phyloP scores from a whole-genome alignment of 2,113 vertebrate species.

The Spheniscus mendiculus region DNA sequence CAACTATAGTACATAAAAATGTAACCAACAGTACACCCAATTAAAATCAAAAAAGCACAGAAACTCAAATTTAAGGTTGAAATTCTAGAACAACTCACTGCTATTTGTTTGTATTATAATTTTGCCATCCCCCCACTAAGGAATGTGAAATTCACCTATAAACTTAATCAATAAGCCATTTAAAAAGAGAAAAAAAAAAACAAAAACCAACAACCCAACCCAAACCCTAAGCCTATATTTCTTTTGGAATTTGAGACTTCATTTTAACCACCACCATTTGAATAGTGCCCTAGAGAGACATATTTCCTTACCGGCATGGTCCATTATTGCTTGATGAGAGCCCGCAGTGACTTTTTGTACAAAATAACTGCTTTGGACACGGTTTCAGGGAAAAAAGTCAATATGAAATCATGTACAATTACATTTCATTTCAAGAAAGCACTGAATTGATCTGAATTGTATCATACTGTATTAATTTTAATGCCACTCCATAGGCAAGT shows the following conservation, averaged over 20 bases:
- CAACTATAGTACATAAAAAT: neutral
- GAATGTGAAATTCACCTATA: neutral
- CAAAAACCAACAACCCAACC: too few relatives aligned
- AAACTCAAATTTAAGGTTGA: neutral
- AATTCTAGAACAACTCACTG: neutral
- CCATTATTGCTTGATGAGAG: constrained; percentile 45
- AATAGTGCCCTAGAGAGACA: neutral
- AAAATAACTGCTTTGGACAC: neutral
- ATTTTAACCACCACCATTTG: neutral
- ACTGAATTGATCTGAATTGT: constrained; percentile 28
- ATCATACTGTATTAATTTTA: constrained; percentile 50
- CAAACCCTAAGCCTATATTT: neutral
- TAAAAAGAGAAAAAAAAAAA: neutral
- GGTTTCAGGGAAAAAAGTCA: neutral
- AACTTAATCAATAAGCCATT: neutral
- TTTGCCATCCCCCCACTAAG: neutral
- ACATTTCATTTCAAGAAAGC: neutral
- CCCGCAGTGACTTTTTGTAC: constrained; percentile 28
- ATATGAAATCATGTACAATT: neutral
- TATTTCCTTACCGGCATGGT: neutral
- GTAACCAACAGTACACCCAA: neutral
- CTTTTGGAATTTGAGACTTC: neutral
- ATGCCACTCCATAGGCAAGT: constrained; percentile 8
- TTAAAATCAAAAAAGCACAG: neutral
- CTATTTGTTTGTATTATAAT: neutral